Percentiles rank a stretch among this genome's conserved stretches.
Conservation (phyloP, 2,888 invertebrate genomes). For the Slavum lentiscoides region DNA sequence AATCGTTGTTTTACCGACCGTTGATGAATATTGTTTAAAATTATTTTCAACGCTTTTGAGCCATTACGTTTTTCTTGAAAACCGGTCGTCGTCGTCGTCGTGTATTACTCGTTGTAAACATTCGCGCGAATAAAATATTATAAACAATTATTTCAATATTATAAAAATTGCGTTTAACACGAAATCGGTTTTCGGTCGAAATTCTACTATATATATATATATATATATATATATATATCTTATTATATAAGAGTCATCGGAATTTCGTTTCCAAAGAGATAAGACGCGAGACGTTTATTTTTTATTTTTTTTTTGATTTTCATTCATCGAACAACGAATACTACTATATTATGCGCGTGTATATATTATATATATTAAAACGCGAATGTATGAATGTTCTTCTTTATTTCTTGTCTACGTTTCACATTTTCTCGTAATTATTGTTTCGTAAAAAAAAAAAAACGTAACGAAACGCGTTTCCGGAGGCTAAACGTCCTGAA, state of each 20-base stretch:
- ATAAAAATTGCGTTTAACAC: not conserved
- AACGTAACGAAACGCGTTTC: not conserved
- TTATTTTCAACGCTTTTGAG: no score
- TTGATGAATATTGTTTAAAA: no score
- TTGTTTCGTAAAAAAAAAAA: slow-evolving; percentile 4
- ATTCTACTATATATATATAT: slow-evolving; percentile 5
- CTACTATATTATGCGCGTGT: not conserved
- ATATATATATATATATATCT: no score
- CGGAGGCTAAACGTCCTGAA: not conserved
- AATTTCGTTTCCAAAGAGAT: not conserved
- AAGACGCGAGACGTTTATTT: not conserved
- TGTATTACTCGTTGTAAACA: no score
- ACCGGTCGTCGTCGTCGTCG: no score
- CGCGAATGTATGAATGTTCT: not conserved
- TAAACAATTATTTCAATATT: no score
- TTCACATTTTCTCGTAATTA: no score
- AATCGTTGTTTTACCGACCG: no score
- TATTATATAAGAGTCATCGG: not conserved
- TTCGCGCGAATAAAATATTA: no score
- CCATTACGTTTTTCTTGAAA: no score
- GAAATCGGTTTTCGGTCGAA: not conserved
- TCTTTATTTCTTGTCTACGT: not conserved
- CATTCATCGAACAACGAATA: slow-evolving; percentile 7
- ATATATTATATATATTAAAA: no score
- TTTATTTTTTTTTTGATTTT: no score